Evolutionary conservation across 1,140 invertebrate species (phyloP), one percentile per base, ranked within the genome.

Genomic region (Hypothenemus hampei): DNA sequence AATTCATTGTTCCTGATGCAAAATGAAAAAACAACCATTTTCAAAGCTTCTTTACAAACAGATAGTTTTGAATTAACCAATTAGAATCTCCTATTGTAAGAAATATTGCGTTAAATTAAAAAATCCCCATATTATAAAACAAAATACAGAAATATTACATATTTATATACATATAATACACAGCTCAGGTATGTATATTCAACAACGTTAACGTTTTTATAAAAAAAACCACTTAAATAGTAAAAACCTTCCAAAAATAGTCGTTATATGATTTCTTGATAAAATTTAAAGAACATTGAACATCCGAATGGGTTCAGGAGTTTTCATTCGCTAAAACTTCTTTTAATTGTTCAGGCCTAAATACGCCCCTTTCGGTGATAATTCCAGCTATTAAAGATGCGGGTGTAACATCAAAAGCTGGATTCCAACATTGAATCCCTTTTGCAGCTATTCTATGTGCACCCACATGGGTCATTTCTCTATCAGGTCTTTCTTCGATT

Each of bases 391-490:
- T 98, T 1, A 99, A 78, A 18, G 81, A 73, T 3, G 90, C 89
- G 15, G 96, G 95, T n/a, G 97, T 99, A 2, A 99, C 86, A 76
- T 99, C 97, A 76, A 99, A 99, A 0, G 94, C 89, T 35, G 97
- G 97, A 80, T 99, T 99, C 95, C 95, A 99, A 69, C 91, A 96
- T 39, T 81, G 77, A 52, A 97, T 93, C 85, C 87, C 91, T 67
- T 83, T 77, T 18, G 94, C 90, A 29, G 93, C 92, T 61, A 97
- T 89, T 65, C 81, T 77, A 51, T 83, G 77, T 63, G 88, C 87
- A 24, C 86, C 87, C 20, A 97, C 80, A 65, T 86, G 81, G 0
- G 91, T 95, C 82, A 99, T 87, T 76, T 99, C 97, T 10, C 79
- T 76, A 49, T 85, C 80, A 3, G 94, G 86, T 50, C 97, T 75